Evolutionary conservation across 2,888 invertebrate species (phyloP), one percentile per base, ranked within the genome.

Genomic region (Drosophila tripunctata): DNA sequence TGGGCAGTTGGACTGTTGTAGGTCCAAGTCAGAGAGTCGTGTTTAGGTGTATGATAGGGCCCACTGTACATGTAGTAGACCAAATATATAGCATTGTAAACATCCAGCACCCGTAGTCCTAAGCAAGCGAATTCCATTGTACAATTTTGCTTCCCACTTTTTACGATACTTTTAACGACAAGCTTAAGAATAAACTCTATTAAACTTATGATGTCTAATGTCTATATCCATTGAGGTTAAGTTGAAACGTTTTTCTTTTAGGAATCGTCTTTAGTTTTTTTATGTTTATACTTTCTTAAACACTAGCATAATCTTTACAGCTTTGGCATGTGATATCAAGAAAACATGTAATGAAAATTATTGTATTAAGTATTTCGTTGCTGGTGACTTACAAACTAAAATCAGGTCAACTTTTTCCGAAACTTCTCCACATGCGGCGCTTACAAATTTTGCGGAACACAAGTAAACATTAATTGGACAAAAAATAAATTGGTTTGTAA

Each of bases 41-140:
- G 57, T 51, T 63, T 79, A 76, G 56, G 55, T 60, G 50, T 21
- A n/a, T n/a, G n/a, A n/a, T 50, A 68, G 38, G 41, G 41, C 58
- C 63, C 60, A 61, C 43, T 83, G 87, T 87, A 83, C 70, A 87
- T 87, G 69, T 74, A 87, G 87, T 82, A 87, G 87, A 81, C 87
- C 83, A 87, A 83, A 83, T 72, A 83, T 72, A 87, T 83, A 85
- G 87, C 86, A 85, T 65, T 63, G 67, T 78, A 78, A 75, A 78
- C 67, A 69, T 71, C 54, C 71, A 66, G 61, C 78, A 77, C 78
- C 22, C 35, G 55, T 65, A 66, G 64, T 48, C 45, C 41, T 78
- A 71, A 81, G 67, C 69, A 58, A 78, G 82, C 64, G 75, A 72
- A 72, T 77, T 84, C 85, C 82, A 82, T 72, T 85, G 87, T 78